phyloP scores from a whole-genome alignment of 2,888 invertebrate genomes.

The Drosophila nr. perissopoda region DNA sequence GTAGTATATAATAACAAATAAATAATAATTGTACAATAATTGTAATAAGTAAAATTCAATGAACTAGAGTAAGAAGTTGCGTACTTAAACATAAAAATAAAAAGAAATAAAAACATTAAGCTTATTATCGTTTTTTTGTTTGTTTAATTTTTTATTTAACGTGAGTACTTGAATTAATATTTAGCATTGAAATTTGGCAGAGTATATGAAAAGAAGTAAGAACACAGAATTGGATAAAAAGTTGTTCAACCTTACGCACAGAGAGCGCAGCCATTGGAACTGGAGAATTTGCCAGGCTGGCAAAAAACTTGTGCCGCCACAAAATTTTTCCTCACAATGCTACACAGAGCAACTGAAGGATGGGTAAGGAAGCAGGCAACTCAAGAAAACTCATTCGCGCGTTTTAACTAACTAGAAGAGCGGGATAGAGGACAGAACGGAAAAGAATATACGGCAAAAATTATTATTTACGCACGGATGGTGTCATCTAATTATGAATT shows the following conservation, averaged over 20 bases:
- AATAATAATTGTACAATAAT: background rate
- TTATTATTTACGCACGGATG: conserved; percentile 85
- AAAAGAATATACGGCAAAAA: conserved; percentile 58
- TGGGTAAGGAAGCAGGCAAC: conserved; percentile 27
- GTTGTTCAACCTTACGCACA: conserved; percentile 65
- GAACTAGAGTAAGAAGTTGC: background rate
- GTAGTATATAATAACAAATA: background rate
- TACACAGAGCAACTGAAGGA: conserved; percentile 1
- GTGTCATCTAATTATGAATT: conserved; percentile 86
- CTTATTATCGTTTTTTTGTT: background rate
- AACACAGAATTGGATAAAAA: conserved; percentile 47
- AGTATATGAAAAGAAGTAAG: conserved; percentile 22
- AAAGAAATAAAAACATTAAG: background rate
- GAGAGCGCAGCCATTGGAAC: conserved; percentile 44
- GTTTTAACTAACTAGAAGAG: conserved; percentile 76
- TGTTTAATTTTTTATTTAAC: background rate
- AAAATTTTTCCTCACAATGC: conserved; percentile 70
- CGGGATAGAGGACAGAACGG: conserved; percentile 12
- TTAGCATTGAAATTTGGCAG: conserved; percentile 6
- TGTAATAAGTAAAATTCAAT: background rate
- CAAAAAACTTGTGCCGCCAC: conserved; percentile 69
- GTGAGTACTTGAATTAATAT: background rate
- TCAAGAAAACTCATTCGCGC: conserved; percentile 80
- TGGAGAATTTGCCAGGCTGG: conserved; percentile 54
- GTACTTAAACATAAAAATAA: background rate